phyloP scores from a whole-genome alignment of 2,113 vertebrate genomes.

The Cryptomyrus ogoouensis region DNA sequence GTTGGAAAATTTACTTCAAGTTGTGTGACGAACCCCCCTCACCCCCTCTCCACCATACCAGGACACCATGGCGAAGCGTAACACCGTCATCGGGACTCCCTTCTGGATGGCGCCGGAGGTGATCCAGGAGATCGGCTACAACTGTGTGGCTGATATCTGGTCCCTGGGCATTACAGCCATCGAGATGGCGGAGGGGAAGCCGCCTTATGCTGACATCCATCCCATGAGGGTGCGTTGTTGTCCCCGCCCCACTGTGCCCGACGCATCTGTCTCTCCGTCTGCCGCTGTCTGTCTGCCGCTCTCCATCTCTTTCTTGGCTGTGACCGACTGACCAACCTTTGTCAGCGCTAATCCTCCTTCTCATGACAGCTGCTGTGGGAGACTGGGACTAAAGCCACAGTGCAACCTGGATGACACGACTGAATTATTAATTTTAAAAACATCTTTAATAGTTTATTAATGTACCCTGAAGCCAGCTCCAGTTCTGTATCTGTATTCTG shows the following conservation, averaged over 20 bases:
- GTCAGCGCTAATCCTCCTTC: neutral
- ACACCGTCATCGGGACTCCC: conserved; percentile 90
- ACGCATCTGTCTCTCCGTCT: neutral
- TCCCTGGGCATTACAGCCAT: conserved; percentile 89
- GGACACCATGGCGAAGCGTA: conserved; percentile 96
- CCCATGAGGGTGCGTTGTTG: conserved; percentile 80
- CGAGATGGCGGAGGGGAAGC: conserved; percentile 95
- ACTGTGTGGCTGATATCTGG: conserved; percentile 93
- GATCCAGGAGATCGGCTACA: conserved; percentile 95
- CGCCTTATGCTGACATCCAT: conserved; percentile 90
- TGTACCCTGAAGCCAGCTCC: neutral
- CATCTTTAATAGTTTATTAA: neutral
- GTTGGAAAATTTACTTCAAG: neutral
- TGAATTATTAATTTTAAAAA: neutral
- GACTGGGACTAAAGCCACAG: neutral
- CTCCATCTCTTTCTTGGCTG: neutral
- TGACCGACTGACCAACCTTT: neutral
- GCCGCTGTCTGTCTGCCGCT: neutral
- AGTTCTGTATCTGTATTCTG: neutral
- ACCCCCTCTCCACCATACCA: conserved; percentile 33
- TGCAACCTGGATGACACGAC: neutral
- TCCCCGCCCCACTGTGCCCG: neutral
- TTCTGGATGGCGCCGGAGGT: conserved; percentile 98
- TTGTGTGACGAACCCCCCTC: neutral
- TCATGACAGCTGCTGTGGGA: neutral